Evolutionary conservation across 2,888 invertebrate genomes (phyloP).

Genomic region (Plagiodera versicolora): DNA sequence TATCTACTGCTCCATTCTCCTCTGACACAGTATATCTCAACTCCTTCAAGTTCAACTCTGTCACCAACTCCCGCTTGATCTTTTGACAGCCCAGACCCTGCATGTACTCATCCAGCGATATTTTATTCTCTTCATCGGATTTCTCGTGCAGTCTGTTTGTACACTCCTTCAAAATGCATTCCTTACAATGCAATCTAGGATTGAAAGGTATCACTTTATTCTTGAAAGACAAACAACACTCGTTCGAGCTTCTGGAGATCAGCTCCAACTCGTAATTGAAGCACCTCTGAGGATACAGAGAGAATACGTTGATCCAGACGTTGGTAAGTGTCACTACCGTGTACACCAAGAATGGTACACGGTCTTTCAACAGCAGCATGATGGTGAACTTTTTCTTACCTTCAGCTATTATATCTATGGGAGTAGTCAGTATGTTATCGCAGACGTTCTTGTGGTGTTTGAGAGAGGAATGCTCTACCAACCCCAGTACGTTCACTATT

Average conservation of each 20-base stretch:
- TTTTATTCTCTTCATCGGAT: background rate
- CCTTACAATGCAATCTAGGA: slow-evolving; percentile 18
- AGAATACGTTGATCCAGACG: slow-evolving; percentile 20
- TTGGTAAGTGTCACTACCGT: slow-evolving; percentile 4
- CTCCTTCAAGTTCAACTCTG: slow-evolving; percentile 15
- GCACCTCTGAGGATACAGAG: slow-evolving; percentile 4
- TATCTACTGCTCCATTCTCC: too few species aligned
- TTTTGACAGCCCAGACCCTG: slow-evolving; percentile 13
- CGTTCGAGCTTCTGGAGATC: background rate
- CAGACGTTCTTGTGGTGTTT: slow-evolving; percentile 15
- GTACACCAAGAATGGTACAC: slow-evolving; percentile 12
- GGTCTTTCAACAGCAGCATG: slow-evolving; percentile 8
- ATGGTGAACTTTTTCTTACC: slow-evolving; percentile 15
- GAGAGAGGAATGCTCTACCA: slow-evolving; percentile 2
- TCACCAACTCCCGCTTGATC: slow-evolving; percentile 11
- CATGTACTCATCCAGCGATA: slow-evolving; percentile 10
- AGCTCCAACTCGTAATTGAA: slow-evolving; percentile 9
- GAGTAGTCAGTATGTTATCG: background rate
- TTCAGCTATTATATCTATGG: background rate
- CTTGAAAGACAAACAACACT: slow-evolving; percentile 11
- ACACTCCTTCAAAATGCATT: slow-evolving; percentile 18
- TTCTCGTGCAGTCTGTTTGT: slow-evolving; percentile 11
- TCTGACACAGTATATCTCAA: slow-evolving; percentile 10
- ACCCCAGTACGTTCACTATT: slow-evolving; percentile 1
- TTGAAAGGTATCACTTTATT: slow-evolving; percentile 10